Conservation (phyloP, 2,797 vertebrate species). For the Coreius guichenoti region DNA sequence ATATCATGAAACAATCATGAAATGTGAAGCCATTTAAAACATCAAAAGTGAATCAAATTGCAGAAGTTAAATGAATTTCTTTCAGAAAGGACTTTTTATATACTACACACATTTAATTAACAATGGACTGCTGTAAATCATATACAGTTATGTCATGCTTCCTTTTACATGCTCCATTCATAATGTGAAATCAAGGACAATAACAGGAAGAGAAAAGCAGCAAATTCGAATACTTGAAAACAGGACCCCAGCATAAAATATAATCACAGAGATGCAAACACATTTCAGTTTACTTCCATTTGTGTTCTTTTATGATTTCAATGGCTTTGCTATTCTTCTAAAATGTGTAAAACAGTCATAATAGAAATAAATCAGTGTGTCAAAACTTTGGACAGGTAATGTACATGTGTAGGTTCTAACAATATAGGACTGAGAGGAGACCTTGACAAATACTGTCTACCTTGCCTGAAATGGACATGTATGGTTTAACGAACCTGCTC, state of each 20-base stretch:
- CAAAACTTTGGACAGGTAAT: background rate
- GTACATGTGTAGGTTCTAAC: background rate
- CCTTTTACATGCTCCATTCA: background rate
- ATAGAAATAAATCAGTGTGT: background rate
- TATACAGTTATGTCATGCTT: background rate
- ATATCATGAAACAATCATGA: background rate
- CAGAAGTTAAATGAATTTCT: background rate
- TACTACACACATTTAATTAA: background rate
- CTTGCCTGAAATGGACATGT: conserved; percentile 20
- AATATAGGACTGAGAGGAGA: background rate
- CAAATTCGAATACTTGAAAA: background rate
- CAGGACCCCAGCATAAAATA: background rate
- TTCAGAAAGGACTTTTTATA: conserved; percentile 19
- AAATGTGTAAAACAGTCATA: background rate
- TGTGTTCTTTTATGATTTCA: background rate
- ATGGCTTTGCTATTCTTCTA: background rate
- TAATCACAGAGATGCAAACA: background rate
- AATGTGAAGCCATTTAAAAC: background rate
- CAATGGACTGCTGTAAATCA: conserved; percentile 6
- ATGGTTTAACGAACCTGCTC: background rate
- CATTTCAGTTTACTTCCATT: background rate
- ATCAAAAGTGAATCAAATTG: background rate
- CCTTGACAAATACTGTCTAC: background rate
- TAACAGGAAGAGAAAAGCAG: background rate
- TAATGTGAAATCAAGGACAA: conserved; percentile 1